phyloP scores from a whole-genome alignment of 2,888 invertebrate genomes.

The Ophion costatus region DNA sequence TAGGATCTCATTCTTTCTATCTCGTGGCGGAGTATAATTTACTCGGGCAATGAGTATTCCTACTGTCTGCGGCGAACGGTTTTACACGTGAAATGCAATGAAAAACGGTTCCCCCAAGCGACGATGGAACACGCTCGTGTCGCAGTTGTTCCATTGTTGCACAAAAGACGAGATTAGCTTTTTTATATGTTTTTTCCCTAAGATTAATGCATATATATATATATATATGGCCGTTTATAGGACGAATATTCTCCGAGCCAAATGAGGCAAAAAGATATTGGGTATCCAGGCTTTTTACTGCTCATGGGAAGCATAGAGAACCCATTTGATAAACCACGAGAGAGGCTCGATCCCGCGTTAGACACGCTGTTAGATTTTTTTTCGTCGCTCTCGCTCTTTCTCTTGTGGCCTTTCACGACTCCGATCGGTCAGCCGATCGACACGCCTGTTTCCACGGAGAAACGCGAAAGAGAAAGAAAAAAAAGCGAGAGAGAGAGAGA shows the following conservation, averaged over 20 bases:
- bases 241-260: constrained; percentile 25
- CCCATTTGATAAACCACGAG: constrained; percentile 58
- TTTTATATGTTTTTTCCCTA: neutral
- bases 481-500: neutral
- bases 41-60: constrained; percentile 38
- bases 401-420: constrained; percentile 19
- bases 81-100: constrained; percentile 42
- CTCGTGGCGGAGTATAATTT: constrained; percentile 28
- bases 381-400: neutral
- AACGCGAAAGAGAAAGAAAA: constrained; percentile 16
- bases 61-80: constrained; percentile 46
- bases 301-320: constrained; percentile 44
- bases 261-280: constrained; percentile 63
- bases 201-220: neutral
- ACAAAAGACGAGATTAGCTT: constrained; percentile 34
- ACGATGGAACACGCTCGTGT: constrained; percentile 36
- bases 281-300: constrained; percentile 56
- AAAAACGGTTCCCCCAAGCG: constrained; percentile 50
- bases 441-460: constrained; percentile 49
- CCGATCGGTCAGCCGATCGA: constrained; percentile 44
- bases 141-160: constrained; percentile 60
- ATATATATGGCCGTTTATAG: constrained; percentile 12
- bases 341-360: constrained; percentile 63
- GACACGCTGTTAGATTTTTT: constrained; percentile 62
- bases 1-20: constrained; percentile 17